Evolutionary conservation across 1,140 invertebrate species (phyloP), one percentile per base, ranked within the genome.

Genomic region (Bemisia tabaci): DNA sequence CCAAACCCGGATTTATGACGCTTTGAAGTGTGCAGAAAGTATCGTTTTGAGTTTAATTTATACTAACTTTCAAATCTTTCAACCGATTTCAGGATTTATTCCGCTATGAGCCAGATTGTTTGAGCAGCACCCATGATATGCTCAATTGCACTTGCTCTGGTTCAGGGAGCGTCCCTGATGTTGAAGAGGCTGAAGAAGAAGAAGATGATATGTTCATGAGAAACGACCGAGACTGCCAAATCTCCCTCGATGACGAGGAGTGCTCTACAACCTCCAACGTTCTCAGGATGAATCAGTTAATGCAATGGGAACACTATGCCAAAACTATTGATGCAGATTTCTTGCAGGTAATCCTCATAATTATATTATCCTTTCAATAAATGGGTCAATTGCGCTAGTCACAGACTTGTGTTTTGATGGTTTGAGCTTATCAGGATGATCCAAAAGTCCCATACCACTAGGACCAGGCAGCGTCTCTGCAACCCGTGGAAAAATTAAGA

Each of bases 71-170:
- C n/a, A n/a, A n/a, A n/a, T n/a, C n/a, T n/a, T n/a, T n/a, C n/a
- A n/a, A n/a, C n/a, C n/a, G n/a, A n/a, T 67, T 71, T 23, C 65
- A 73, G 71, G 73, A 74, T 64, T 67, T 74, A 58, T 74, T 74
- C 60, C 68, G 23, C 26, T 71, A 68, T 27, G 12, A 68, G 22
- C 66, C 63, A 33, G 64, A 70, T 22, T 60, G 27, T 26, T 2
- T 48, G 17, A 65, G 72, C 39, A 59, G 69, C 2, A 73, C 72
- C 22, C 73, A 74, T 66, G 61, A 67, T 26, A 64, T 67, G 26
- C 63, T 74, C 12, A 61, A 69, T 1, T 74, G 73, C 65, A 21
- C 63, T 2, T 74, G 73, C 64, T 33, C 60, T n/a, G 73, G 73
- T 2, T 39, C 62, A 59, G 73, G 73, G 5, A 2, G 61, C 22